Evolutionary conservation across 2,888 invertebrate genomes (phyloP).

Genomic region (Heliothis peltigera): DNA sequence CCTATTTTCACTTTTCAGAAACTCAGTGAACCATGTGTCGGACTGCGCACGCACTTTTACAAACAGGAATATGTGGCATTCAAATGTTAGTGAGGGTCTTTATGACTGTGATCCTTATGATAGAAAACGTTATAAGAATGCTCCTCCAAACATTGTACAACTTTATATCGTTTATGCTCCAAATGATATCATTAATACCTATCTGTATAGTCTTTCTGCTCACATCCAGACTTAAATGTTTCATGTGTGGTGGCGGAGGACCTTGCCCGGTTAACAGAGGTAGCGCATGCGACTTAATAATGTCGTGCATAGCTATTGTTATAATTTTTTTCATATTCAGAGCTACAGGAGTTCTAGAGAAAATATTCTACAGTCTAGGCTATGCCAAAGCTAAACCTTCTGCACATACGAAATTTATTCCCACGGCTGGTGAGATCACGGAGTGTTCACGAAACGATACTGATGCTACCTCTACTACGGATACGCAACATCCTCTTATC

Average conservation of each 20-base stretch:
- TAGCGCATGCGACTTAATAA: constrained; percentile 78
- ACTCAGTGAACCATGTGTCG: constrained; percentile 77
- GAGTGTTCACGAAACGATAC: constrained; percentile 77
- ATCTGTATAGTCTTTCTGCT: constrained; percentile 80
- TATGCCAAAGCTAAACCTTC: constrained; percentile 71
- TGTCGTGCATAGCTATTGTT: constrained; percentile 75
- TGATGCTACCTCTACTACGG: constrained; percentile 27
- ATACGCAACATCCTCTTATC: neutral
- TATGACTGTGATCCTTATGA: constrained; percentile 82
- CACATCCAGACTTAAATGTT: constrained; percentile 78
- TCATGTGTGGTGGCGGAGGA: constrained; percentile 82
- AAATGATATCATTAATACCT: constrained; percentile 81
- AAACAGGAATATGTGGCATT: constrained; percentile 76
- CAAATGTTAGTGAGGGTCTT: constrained; percentile 83
- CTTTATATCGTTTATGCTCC: constrained; percentile 80
- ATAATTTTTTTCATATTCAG: constrained; percentile 79
- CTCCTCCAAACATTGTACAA: constrained; percentile 81
- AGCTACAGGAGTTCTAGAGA: constrained; percentile 79
- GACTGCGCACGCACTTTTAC: constrained; percentile 75
- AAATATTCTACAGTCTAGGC: constrained; percentile 78
- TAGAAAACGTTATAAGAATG: constrained; percentile 83
- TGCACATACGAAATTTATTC: constrained; percentile 64
- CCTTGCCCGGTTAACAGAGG: constrained; percentile 78
- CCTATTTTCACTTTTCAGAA: constrained; percentile 58
- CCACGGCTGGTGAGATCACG: constrained; percentile 76